Evolutionary conservation across 2,888 invertebrate species (phyloP), one percentile per base, ranked within the genome.

Genomic region (Serrognathus titanus): DNA sequence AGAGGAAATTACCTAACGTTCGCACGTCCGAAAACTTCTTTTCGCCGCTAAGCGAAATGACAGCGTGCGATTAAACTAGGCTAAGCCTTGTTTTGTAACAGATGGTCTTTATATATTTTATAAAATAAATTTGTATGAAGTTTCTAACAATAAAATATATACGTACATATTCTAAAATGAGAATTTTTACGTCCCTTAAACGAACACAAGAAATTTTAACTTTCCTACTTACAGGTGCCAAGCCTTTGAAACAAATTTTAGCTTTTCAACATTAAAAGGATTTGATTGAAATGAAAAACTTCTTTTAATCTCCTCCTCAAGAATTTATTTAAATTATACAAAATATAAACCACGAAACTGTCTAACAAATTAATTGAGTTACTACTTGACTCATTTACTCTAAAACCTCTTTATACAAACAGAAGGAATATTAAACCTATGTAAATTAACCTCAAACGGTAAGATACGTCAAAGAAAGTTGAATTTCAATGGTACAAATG

Each of bases 141-240:
- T 51, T 49, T 59, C 59, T 61, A 61, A 61, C 61, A 61, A 61
- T 61, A 58, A 61, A 61, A 20, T 10, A 10, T 10, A 24, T 48
- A 31, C 24, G 7, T 31, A 31, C 24, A 48, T 48, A 48, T 48
- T 10, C 20, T 16, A 11, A 31, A 31, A 31, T 48, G 24, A 20
- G 8, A 13, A 13, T 46, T 24, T 6, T 48, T 31, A 31, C 7
- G 3, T 31, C 24, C 24, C 24, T 31, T 31, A 16, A 16, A 16
- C 16, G 3, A 16, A 16, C 3, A 16, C 16, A 16, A 16, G 16
- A 16, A 16, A 16, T 16, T 16, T 16, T 16, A 3, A 16, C 16
- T 16, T 16, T 3, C 2, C 16, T 3, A 16, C 16, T 16, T 16
- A 16, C 16, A 16, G 16, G 24, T 31, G 7, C 24, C 6, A 31